Conservation (phyloP, 2,113 vertebrate genomes). For the Trachemys scripta region DNA sequence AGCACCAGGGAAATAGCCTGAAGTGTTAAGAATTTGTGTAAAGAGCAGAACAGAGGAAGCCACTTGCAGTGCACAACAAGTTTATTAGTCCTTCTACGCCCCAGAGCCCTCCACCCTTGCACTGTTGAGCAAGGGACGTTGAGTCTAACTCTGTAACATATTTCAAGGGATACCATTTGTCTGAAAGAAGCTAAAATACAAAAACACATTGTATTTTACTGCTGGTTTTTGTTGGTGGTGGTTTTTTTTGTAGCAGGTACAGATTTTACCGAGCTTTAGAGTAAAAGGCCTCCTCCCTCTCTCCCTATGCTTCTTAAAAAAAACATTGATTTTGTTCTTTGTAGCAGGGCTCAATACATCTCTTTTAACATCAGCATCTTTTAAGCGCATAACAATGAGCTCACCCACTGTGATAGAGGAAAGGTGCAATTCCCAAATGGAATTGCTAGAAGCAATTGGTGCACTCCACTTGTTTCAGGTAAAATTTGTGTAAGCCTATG, state of each 20-base stretch:
- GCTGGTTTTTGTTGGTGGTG: not conserved
- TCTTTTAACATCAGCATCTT: not conserved
- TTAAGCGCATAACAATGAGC: not conserved
- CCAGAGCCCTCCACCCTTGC: not conserved
- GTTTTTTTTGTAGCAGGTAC: not conserved
- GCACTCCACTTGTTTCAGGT: not conserved
- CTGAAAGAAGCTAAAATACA: not conserved
- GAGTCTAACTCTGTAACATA: not conserved
- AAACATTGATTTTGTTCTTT: not conserved
- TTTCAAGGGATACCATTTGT: not conserved
- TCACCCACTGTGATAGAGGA: not conserved
- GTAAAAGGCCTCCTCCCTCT: not conserved
- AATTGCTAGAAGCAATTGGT: not conserved
- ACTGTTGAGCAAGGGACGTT: not conserved
- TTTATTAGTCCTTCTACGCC: not conserved
- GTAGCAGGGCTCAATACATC: not conserved
- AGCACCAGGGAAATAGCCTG: not conserved
- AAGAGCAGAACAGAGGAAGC: not conserved
- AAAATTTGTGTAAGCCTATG: not conserved
- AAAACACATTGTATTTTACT: not conserved
- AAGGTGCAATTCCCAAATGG: conserved; percentile 31
- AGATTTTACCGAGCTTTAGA: not conserved
- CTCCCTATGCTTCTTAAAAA: conserved; percentile 31
- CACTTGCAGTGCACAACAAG: not conserved
- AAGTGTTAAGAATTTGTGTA: not conserved